Evolutionary conservation across 2,797 vertebrate genomes (phyloP).

Genomic region (Rousettus madagascariensis): DNA sequence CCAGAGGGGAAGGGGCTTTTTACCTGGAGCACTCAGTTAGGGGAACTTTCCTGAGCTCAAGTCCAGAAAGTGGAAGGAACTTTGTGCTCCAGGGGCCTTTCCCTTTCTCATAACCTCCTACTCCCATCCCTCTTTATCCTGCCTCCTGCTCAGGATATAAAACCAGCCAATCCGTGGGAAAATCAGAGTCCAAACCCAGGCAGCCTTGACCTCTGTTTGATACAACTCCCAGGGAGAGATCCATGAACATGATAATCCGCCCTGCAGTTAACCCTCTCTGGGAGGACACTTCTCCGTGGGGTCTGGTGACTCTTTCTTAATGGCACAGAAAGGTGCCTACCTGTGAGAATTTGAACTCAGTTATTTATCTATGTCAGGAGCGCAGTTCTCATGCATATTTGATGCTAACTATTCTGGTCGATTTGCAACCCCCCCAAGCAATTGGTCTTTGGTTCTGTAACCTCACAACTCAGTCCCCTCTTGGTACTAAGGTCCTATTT

Average conservation of each 20-base stretch:
- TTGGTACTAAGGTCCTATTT: neutral
- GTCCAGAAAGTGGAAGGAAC: neutral
- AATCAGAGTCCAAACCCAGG: slow-evolving; percentile 49
- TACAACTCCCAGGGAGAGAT: neutral
- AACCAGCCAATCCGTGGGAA: slow-evolving; percentile 50
- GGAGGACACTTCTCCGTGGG: neutral
- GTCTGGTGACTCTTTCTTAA: neutral
- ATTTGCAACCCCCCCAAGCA: neutral
- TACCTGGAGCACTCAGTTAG: neutral
- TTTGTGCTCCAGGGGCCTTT: neutral
- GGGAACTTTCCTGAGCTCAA: neutral
- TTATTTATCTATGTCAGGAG: neutral
- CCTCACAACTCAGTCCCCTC: neutral
- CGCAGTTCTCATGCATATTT: neutral
- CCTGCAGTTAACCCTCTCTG: neutral
- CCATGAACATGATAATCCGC: neutral
- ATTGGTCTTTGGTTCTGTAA: neutral
- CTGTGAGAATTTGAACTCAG: neutral
- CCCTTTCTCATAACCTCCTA: neutral
- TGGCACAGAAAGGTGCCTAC: neutral
- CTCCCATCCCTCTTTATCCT: neutral
- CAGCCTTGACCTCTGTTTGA: slow-evolving; percentile 53
- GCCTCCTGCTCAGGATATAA: neutral
- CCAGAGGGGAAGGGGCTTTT: neutral
- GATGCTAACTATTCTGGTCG: neutral